A percentile compares a stretch with the other conserved stretches of the same genome.
phyloP scores from a whole-genome alignment of 2,113 vertebrate genomes.

The Mustela lutreola region DNA sequence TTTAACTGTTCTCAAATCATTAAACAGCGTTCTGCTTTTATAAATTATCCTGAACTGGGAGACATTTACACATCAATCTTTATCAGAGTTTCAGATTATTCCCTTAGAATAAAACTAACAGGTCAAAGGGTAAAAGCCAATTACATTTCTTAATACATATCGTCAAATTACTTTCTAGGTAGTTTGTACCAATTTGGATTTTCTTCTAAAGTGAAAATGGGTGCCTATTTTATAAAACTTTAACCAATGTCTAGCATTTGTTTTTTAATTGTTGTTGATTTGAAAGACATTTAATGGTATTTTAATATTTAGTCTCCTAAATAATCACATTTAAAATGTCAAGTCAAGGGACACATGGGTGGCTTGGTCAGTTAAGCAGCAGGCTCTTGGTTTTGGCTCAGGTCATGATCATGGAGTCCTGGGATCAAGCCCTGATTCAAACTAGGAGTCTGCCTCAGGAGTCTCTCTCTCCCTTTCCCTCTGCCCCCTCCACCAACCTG shows the following conservation, averaged over 20 bases:
- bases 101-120: not conserved
- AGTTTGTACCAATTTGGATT: not conserved
- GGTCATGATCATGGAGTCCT: not conserved
- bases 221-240: conserved; percentile 5
- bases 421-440: not conserved
- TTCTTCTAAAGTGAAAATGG: not conserved
- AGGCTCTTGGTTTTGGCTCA: not conserved
- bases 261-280: not conserved
- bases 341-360: not conserved
- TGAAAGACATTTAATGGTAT: not conserved
- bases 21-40: conserved; percentile 31
- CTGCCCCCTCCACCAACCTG: too few relatives aligned
- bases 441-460: not conserved
- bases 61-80: not conserved
- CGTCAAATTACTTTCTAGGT: conserved; percentile 36
- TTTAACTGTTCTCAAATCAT: not conserved
- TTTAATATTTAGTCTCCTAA: conserved; percentile 4
- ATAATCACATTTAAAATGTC: conserved; percentile 33
- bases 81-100: conserved; percentile 43
- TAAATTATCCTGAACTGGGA: not conserved
- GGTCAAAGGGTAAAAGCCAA: not conserved
- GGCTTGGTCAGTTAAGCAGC: not conserved
- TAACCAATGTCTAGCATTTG: not conserved
- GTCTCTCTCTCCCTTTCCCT: not conserved
- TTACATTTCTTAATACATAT: not conserved